Conservation (phyloP, 2,113 vertebrate species). For the Bucco capensis region DNA sequence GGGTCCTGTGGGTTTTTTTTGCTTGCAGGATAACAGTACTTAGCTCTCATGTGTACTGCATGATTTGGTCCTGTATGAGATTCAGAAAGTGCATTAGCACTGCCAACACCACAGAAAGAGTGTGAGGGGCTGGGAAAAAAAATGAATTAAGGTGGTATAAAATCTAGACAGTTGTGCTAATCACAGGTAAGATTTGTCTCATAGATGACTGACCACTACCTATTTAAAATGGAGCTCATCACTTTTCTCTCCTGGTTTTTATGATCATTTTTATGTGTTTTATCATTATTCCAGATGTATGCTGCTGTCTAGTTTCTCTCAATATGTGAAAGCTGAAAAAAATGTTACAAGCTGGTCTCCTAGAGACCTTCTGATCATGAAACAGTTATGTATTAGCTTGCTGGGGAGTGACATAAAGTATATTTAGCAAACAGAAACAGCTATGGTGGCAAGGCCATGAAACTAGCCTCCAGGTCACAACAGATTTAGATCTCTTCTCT, state of each 20-base stretch:
- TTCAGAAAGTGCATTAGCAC: background rate
- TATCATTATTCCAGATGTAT: background rate
- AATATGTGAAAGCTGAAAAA: background rate
- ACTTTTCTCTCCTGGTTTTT: background rate
- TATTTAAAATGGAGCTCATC: background rate
- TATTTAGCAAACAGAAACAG: conserved; percentile 1
- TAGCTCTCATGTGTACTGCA: background rate
- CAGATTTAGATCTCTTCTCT: background rate
- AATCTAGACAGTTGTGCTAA: background rate
- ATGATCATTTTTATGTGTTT: background rate
- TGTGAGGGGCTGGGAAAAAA: background rate
- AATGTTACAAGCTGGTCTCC: background rate
- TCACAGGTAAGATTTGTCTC: background rate
- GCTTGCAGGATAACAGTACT: background rate
- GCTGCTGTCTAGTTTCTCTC: background rate
- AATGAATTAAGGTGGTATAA: background rate
- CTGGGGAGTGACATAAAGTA: background rate
- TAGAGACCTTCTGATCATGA: background rate
- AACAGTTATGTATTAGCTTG: background rate
- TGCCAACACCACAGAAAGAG: background rate
- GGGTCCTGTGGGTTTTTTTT: background rate
- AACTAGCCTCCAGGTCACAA: background rate
- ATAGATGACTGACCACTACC: background rate
- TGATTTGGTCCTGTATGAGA: accelerated
- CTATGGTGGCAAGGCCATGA: background rate